Conservation (phyloP, 92 coral and sea anemone genomes). For the Muricea muricata region DNA sequence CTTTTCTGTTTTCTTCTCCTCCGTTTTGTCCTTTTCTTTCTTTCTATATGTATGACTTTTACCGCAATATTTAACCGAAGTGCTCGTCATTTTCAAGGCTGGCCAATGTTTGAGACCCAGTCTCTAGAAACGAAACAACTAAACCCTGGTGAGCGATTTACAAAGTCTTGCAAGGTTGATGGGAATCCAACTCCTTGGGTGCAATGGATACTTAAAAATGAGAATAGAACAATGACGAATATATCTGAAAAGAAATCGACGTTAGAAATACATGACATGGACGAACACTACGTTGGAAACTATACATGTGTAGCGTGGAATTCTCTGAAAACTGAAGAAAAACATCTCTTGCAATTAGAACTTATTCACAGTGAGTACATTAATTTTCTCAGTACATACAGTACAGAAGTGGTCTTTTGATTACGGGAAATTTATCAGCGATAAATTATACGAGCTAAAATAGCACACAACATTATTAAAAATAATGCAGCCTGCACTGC, state of each 20-base stretch:
- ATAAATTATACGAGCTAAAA: too few species aligned
- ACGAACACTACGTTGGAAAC: slow-evolving; percentile 30
- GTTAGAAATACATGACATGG: slow-evolving; percentile 20
- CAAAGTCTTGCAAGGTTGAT: not conserved
- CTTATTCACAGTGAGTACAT: not conserved
- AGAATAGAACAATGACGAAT: slow-evolving; percentile 13
- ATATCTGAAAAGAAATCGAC: not conserved
- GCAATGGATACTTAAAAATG: slow-evolving; percentile 6
- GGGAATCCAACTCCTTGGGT: slow-evolving; percentile 34
- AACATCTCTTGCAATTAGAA: slow-evolving; percentile 2
- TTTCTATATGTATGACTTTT: not conserved
- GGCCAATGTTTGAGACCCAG: not conserved
- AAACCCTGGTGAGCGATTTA: not conserved
- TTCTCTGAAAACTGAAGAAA: not conserved
- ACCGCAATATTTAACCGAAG: not conserved
- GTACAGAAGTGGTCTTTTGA: too few species aligned
- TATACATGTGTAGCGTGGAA: slow-evolving; percentile 45
- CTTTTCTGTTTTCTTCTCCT: not conserved
- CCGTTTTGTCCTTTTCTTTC: too few species aligned
- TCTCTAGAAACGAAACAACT: not conserved
- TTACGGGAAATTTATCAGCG: too few species aligned
- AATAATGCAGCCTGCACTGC: too few species aligned
- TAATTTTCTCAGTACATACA: not conserved
- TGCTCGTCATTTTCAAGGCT: not conserved
- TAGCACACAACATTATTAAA: too few species aligned